phyloP scores from a whole-genome alignment of 1,140 invertebrate species.

The Mycetomoellerius zeteki region DNA sequence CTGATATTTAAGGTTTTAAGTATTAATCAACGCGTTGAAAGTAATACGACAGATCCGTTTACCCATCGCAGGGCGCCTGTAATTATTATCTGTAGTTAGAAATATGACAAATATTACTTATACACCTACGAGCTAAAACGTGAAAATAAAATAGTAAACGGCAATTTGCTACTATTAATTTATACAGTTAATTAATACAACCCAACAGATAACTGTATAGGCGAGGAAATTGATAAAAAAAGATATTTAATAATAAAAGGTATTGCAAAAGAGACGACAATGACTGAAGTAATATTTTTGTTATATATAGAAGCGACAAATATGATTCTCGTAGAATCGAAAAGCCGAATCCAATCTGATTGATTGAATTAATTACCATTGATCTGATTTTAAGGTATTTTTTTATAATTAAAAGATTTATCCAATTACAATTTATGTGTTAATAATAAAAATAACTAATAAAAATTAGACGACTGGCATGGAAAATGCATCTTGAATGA shows the following conservation, averaged over 20 bases:
- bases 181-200: conserved; percentile 49
- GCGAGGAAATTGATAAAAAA: conserved; percentile 32
- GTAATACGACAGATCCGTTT: conserved; percentile 78
- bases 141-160: conserved; percentile 83
- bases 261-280: conserved; percentile 2
- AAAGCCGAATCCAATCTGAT: neutral
- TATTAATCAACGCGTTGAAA: conserved; percentile 48
- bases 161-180: conserved; percentile 70
- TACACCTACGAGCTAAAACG: conserved; percentile 82
- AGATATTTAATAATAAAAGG: conserved; percentile 41
- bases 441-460: neutral
- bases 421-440: neutral
- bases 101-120: conserved; percentile 84
- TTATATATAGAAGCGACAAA: neutral
- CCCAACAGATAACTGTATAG: conserved; percentile 36
- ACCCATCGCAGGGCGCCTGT: conserved; percentile 79
- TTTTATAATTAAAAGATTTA: conserved; percentile 38
- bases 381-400: neutral
- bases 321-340: conserved; percentile 10
- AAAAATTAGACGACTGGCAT: neutral
- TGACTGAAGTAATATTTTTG: conserved; percentile 22
- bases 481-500: neutral
- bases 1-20: conserved; percentile 59
- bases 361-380: neutral
- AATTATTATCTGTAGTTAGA: conserved; percentile 85